These are phyloP conservation scores for Ameiurus melas DNA, from an alignment of 2,113 vertebrate genomes.

Conservation along the genomic window DNA sequence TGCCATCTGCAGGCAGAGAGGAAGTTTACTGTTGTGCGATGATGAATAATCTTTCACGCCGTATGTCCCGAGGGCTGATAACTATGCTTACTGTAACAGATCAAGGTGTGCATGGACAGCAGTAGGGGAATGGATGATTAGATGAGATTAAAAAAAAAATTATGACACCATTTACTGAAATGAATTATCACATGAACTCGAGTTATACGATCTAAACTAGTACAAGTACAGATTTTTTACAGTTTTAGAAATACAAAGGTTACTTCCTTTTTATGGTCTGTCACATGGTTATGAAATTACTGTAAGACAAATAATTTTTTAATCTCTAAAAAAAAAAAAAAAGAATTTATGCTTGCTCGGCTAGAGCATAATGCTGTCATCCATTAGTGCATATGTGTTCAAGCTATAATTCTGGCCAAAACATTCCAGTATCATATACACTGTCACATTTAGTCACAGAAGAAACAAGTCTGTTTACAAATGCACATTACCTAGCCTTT, in stretches of 20 bases:
- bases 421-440: not conserved
- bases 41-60: conserved; percentile 69
- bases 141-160: not conserved
- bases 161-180: not conserved
- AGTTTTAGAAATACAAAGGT: not conserved
- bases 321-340: no score
- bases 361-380: not conserved
- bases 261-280: not conserved
- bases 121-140: conserved; percentile 13
- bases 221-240: not conserved
- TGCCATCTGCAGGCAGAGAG: conserved; percentile 71
- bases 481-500: not conserved
- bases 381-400: not conserved
- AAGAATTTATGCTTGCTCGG: not conserved
- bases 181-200: not conserved
- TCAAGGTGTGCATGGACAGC: conserved; percentile 36
- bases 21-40: conserved; percentile 74
- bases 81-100: conserved; percentile 47
- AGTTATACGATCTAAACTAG: not conserved
- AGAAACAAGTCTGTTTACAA: not conserved
- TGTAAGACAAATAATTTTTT: not conserved
- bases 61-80: conserved; percentile 61
- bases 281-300: not conserved
- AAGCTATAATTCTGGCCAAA: not conserved
- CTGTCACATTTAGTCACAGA: not conserved